Base-by-base conservation (phyloP, 1,140 invertebrate genomes). In the Trialeurodes vaporariorum region DNA sequence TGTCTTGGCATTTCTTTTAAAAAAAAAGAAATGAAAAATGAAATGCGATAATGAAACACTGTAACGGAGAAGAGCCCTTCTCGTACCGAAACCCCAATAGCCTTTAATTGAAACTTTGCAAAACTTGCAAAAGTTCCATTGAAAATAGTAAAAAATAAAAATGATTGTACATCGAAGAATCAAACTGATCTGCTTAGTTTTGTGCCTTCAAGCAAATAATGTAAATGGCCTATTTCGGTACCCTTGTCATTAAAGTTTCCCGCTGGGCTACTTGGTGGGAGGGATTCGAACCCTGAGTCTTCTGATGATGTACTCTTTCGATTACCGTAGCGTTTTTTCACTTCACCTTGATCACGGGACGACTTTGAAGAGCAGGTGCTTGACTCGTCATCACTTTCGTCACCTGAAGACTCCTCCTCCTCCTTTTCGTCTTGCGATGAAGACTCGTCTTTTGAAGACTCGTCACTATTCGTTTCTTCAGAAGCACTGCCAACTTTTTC, bases 261-360 rank as follows among this genome's bases (percentile, higher is more conserved):
- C 34, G 67, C 63, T 59, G 63, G 63, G 26, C 67, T 68, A 64
- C 67, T 49, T 25, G 67, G 67, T 25, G 61, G 34, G 64, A 26
- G 40, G 66, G 63, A 67, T 59, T 68, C 69, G 65, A 73, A 73
- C 22, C 69, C 70, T 22, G 71, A 71, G 63, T 71, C 70, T n/a
- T 63, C 63, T 13, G 68, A 70, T n/a, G 64, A 69, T 2, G 67
- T 64, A 27, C 68, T 65, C 40, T 22, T 59, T 60, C 25, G 26
- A 49, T 2, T 49, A 49, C 34, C 34, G 34, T 5, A 9, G 34
- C 34, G 34, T 17, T 49, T 5, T 49, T 49, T 49, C 34, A 58
- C 64, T 40, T 70, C 67, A 40, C 63, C 67, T 60, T 70, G 60
- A 61, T 49, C 60, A 25, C 11, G 5, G 60, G 60, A 23, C 9